Conservation (phyloP, 2,797 vertebrate species). For the Aphelocoma californica region DNA sequence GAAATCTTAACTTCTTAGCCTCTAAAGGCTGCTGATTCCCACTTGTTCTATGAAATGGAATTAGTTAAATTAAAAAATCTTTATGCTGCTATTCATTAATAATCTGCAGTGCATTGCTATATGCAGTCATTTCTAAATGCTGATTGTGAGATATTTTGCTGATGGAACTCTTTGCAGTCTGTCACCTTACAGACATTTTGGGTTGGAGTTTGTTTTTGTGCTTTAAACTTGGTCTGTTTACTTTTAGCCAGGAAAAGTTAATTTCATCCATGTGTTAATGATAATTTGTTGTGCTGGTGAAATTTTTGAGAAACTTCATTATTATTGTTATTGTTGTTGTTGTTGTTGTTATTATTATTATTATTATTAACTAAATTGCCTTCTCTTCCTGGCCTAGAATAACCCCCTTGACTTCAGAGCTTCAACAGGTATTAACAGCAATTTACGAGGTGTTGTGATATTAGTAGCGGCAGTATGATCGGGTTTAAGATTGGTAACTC, state of each 20-base stretch:
- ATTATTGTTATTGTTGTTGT: not conserved
- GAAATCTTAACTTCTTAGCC: not conserved
- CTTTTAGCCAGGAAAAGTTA: not conserved
- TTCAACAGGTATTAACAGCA: not conserved
- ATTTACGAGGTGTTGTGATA: not conserved
- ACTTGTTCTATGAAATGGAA: not conserved
- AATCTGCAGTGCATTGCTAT: not conserved
- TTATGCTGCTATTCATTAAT: not conserved
- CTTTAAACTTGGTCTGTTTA: not conserved
- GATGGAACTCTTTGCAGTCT: not conserved
- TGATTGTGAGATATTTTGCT: not conserved
- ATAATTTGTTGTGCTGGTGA: not conserved
- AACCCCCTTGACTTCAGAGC: rapidly evolving
- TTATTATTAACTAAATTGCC: not conserved
- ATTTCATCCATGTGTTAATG: not conserved
- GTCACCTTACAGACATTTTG: not conserved
- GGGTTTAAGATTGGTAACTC: not conserved
- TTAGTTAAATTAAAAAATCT: not conserved
- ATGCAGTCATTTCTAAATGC: not conserved
- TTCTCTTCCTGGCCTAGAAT: not conserved
- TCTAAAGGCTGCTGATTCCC: not conserved
- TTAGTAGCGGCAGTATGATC: not conserved
- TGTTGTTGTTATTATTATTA: not conserved
- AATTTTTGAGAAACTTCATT: not conserved
- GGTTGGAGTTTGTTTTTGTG: not conserved